These are phyloP conservation scores for Callyntrura sp. DNA, from an alignment of 2,888 invertebrate genomes.

Conservation along the genomic window DNA sequence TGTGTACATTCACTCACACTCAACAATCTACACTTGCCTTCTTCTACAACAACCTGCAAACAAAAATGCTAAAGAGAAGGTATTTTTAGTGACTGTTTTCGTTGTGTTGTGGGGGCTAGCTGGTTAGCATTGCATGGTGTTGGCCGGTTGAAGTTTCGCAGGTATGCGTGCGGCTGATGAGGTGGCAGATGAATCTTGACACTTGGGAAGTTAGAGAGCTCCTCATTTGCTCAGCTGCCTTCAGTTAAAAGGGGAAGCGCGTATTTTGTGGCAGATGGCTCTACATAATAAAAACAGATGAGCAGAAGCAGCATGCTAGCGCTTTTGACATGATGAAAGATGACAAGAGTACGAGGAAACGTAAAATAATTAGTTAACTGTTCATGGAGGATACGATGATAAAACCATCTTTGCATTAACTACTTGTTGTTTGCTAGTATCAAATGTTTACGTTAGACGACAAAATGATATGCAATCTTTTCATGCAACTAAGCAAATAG, in stretches of 20 bases:
- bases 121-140: conserved; percentile 34
- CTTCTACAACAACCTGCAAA: no score
- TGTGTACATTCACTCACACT: no score
- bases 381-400: no score
- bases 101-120: background rate
- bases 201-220: conserved; percentile 52
- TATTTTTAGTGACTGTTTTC: conserved; percentile 15
- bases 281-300: no score
- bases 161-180: conserved; percentile 52
- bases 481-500: no score
- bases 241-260: background rate
- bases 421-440: no score
- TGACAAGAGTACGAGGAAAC: no score
- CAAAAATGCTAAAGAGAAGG: conserved; percentile 39
- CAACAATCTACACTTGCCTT: no score
- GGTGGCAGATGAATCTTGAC: conserved; percentile 65
- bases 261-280: conserved; percentile 35
- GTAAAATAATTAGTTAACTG: no score
- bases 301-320: background rate
- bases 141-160: conserved; percentile 73
- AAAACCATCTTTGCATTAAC: no score
- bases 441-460: no score
- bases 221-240: conserved; percentile 65
- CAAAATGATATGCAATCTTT: no score
- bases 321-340: conserved; percentile 21